phyloP scores from a whole-genome alignment of 2,113 vertebrate genomes.

The Archilochus colubris region DNA sequence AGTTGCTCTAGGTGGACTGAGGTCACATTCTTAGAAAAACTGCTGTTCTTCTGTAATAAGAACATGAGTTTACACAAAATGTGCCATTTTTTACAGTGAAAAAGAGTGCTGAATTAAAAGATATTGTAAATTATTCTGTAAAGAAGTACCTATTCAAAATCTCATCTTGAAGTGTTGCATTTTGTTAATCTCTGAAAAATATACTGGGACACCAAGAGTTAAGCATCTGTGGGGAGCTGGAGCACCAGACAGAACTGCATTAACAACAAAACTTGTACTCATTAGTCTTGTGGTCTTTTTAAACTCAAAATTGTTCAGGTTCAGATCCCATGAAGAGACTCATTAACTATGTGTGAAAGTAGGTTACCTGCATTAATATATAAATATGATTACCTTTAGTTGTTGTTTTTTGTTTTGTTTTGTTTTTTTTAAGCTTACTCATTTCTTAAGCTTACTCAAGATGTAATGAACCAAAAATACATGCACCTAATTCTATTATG shows the following conservation, averaged over 20 bases:
- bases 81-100: neutral
- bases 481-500: neutral
- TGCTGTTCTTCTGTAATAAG: neutral
- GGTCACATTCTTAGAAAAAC: neutral
- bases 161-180: neutral
- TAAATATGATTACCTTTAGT: neutral
- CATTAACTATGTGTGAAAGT: constrained; percentile 63
- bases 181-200: neutral
- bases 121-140: neutral
- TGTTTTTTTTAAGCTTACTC: neutral
- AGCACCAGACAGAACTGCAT: neutral
- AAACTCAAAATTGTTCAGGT: constrained; percentile 1
- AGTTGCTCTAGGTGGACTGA: neutral
- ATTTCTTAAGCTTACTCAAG: neutral
- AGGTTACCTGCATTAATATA: constrained; percentile 40
- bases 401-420: neutral
- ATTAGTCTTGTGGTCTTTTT: constrained; percentile 23
- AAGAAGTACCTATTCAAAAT: neutral
- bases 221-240: neutral
- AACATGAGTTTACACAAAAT: neutral
- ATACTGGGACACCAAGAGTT: neutral
- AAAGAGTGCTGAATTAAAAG: neutral
- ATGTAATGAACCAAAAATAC: neutral
- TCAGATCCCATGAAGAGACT: constrained; percentile 42
- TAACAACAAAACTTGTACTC: neutral